These are phyloP conservation scores for Frieseomelitta varia DNA, from an alignment of 1,140 invertebrate genomes.

Conservation along the genomic window DNA sequence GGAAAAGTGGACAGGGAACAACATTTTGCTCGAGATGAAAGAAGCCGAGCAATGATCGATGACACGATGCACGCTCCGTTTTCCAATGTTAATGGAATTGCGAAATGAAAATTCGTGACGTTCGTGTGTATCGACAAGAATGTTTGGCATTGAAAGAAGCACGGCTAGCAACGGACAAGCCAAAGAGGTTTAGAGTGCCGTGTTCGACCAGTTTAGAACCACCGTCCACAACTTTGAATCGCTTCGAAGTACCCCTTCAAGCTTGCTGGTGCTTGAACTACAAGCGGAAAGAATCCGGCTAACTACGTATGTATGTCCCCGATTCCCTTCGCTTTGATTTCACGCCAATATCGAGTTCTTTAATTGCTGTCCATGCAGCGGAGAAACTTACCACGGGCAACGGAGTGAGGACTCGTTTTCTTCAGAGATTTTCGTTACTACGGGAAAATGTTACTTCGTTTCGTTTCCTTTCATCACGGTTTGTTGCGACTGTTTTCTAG, in stretches of 20 bases:
- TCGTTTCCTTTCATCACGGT: too few relatives aligned
- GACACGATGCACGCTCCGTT: neutral
- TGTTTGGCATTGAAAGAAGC: slow-evolving; percentile 13
- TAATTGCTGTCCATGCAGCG: neutral
- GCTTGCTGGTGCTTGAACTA: neutral
- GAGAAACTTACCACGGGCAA: too few relatives aligned
- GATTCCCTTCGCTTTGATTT: too few relatives aligned
- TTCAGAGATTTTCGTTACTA: too few relatives aligned
- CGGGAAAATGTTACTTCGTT: too few relatives aligned
- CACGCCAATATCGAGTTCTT: neutral
- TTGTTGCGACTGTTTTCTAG: too few relatives aligned
- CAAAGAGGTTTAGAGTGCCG: neutral
- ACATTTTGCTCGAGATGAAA: neutral
- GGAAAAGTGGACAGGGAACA: too few relatives aligned
- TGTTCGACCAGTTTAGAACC: slow-evolving; percentile 19
- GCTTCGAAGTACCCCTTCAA: neutral
- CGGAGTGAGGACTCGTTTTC: too few relatives aligned
- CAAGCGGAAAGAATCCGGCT: slow-evolving; percentile 13
- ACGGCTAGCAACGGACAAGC: neutral
- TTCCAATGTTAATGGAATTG: neutral
- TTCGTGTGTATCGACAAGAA: neutral
- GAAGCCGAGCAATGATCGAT: neutral
- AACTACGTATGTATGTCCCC: neutral
- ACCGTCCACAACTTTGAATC: slow-evolving; percentile 1
- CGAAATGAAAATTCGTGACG: neutral